phyloP scores from a whole-genome alignment of 2,113 vertebrate species.

The Pomatostomus ruficeps region DNA sequence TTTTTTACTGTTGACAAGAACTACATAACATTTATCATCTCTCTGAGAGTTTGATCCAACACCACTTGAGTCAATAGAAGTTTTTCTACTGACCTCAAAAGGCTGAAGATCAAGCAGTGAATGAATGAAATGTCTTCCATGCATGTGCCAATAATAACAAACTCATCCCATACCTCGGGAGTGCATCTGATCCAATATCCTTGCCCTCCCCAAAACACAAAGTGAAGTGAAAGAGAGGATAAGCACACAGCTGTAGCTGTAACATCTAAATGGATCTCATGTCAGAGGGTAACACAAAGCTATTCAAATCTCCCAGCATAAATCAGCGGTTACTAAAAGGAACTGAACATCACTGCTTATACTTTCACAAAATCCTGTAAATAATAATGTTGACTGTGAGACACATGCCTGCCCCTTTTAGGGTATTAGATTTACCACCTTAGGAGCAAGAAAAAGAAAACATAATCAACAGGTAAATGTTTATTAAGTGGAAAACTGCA shows the following conservation, averaged over 20 bases:
- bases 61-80: background rate
- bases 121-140: background rate
- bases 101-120: background rate
- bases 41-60: background rate
- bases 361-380: background rate
- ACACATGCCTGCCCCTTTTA: background rate
- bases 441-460: background rate
- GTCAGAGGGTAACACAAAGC: background rate
- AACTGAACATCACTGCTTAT: background rate
- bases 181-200: background rate
- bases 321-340: background rate
- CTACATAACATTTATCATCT: background rate
- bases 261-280: background rate
- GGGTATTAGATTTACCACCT: background rate
- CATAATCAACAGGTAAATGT: background rate
- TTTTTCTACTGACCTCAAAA: background rate
- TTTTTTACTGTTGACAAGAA: background rate
- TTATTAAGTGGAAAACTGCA: background rate
- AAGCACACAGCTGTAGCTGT: background rate
- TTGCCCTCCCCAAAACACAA: background rate
- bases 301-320: background rate
- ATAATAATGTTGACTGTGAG: background rate
- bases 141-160: background rate
- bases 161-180: background rate
- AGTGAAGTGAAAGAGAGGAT: background rate